Base-by-base conservation (phyloP, 2,113 vertebrate genomes). In the Phylloscopus trochilus region DNA sequence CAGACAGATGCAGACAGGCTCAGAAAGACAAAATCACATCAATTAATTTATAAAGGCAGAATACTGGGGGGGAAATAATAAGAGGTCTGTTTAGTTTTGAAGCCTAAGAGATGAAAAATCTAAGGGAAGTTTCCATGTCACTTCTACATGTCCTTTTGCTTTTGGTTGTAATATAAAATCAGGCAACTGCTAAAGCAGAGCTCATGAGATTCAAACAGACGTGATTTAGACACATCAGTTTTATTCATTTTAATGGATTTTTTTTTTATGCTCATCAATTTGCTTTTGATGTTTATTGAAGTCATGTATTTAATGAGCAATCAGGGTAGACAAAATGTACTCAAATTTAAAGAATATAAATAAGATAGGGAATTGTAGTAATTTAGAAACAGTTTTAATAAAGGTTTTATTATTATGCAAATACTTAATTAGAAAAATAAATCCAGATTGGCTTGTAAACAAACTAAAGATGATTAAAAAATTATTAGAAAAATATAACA, bases 371-470 rank as follows among this genome's bases (percentile, higher is more conserved):
- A 84, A 89, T 23, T 76, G 47, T 47, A 52, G 53, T 35, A 64
- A 87, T 93, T 87, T 85, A 85, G 53, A 87, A 89, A 83, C 62
- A 1, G 15, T 72, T 92, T 95, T 85, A 89, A 92, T 94, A 87
- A 87, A n/a, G 11, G 21, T 87, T 96, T 91, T 82, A 69, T 78
- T 86, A 77, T 87, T 89, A 92, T 92, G 75, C 70, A 91, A 88
- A 95, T 93, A 37, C 6, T 41, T 91, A 86, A 88, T 79, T 91
- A 72, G 66, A 87, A 87, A 93, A 79, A 87, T 49, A 6, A 58
- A 82, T 83, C 81, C n/a, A 83, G 33, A 79, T 72, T 89, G 10
- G 4, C 59, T 87, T 89, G 63, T 55, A 91, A 91, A 83, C 62
- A 95, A 87, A 37, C 2, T 53, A 64, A 91, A 73, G 33, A 76